phyloP scores from a whole-genome alignment of 2,888 invertebrate species.

The Tiliacea aurago region DNA sequence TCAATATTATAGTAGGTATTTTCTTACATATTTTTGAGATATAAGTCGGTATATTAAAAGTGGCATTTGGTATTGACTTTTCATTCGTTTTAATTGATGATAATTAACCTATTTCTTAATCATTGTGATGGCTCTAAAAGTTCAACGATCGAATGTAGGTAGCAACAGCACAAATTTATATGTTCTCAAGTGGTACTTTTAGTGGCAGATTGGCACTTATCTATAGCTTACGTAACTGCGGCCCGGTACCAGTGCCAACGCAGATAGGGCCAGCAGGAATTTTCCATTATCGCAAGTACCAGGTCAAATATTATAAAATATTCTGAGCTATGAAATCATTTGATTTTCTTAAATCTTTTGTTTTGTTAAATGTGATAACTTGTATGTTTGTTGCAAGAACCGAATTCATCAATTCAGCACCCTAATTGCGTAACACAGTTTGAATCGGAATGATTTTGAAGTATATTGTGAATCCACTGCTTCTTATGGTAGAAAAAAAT shows the following conservation, averaged over 20 bases:
- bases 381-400: not conserved
- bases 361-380: slow-evolving; percentile 12
- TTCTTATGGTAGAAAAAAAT: too few relatives aligned
- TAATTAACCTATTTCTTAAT: slow-evolving; percentile 39
- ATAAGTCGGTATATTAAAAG: not conserved
- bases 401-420: not conserved
- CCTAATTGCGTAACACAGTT: too few relatives aligned
- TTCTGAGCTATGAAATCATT: slow-evolving; percentile 14
- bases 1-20: too few relatives aligned
- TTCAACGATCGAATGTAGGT: slow-evolving; percentile 48
- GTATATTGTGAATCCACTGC: too few relatives aligned
- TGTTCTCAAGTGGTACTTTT: slow-evolving; percentile 46
- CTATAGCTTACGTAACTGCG: slow-evolving; percentile 39
- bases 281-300: slow-evolving; percentile 44
- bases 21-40: too few relatives aligned
- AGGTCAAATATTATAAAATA: slow-evolving; percentile 26
- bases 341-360: slow-evolving; percentile 7
- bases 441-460: too few relatives aligned
- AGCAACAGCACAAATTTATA: slow-evolving; percentile 20
- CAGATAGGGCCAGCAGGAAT: slow-evolving; percentile 44
- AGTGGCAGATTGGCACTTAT: slow-evolving; percentile 51
- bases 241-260: slow-evolving; percentile 27
- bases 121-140: slow-evolving; percentile 25
- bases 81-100: slow-evolving; percentile 15
- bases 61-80: not conserved